Conservation (phyloP, 2,113 vertebrate species). For the Pedionomus torquatus region DNA sequence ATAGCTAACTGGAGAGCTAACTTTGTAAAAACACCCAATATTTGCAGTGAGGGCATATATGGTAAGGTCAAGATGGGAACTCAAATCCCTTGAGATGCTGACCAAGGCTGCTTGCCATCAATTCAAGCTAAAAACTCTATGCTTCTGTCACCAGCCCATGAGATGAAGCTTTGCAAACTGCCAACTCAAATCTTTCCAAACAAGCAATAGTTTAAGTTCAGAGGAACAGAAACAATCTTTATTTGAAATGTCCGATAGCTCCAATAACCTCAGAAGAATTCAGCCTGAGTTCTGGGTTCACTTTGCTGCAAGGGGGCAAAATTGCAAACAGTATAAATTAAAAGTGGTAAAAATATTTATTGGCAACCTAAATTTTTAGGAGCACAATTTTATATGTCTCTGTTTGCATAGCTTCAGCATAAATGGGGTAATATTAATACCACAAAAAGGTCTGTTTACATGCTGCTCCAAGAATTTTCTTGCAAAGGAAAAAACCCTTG, state of each 20-base stretch:
- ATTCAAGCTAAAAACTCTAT: not conserved
- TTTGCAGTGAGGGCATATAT: not conserved
- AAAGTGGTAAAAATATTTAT: conserved; percentile 56
- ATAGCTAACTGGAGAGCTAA: not conserved
- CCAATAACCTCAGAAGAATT: not conserved
- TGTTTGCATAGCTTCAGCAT: conserved; percentile 59
- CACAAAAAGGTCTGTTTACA: conserved; percentile 56
- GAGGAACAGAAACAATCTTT: not conserved
- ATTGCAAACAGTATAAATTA: not conserved
- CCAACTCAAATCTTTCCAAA: not conserved
- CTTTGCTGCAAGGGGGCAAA: not conserved
- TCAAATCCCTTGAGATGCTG: not conserved
- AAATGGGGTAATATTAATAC: conserved; percentile 69
- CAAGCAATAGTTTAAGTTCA: not conserved
- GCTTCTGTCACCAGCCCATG: not conserved
- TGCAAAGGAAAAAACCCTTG: not conserved
- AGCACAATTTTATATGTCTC: conserved; percentile 71
- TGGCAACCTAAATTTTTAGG: conserved; percentile 41
- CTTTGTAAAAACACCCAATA: not conserved
- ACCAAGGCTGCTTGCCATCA: not conserved
- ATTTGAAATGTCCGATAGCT: not conserved
- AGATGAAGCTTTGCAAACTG: not conserved
- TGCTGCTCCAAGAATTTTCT: conserved; percentile 71
- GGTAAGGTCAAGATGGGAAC: not conserved
- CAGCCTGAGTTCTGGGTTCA: not conserved